These are phyloP conservation scores for Leptinotarsa rubiginosa DNA, from an alignment of 2,888 invertebrate genomes.

Conservation along the genomic window DNA sequence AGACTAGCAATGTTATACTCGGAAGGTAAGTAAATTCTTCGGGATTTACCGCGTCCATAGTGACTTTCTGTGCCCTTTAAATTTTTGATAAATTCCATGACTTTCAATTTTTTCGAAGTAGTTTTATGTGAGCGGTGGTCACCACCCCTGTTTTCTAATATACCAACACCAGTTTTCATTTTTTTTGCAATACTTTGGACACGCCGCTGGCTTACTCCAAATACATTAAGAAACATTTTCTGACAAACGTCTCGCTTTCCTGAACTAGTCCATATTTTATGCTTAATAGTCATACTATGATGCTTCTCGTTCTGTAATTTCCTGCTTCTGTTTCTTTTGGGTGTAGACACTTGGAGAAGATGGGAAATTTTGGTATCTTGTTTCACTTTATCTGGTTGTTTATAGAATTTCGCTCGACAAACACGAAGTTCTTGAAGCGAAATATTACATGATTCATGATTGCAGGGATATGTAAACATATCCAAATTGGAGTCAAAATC, in stretches of 20 bases:
- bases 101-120: not conserved
- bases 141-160: conserved; percentile 16
- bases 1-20: conserved; percentile 2
- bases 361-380: too few species aligned
- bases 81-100: conserved; percentile 7
- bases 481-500: not conserved
- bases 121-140: conserved; percentile 8
- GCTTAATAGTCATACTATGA: conserved; percentile 7
- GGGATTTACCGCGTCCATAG: conserved; percentile 10
- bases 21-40: conserved; percentile 12
- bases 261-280: conserved; percentile 5
- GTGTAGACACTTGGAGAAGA: not conserved
- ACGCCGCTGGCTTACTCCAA: conserved; percentile 1
- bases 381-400: too few species aligned
- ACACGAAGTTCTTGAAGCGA: too few species aligned
- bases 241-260: not conserved
- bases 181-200: not conserved
- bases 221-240: not conserved
- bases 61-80: conserved; percentile 14
- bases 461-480: too few species aligned
- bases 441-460: too few species aligned
- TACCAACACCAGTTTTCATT: conserved; percentile 2
- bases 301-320: conserved; percentile 5
- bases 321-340: conserved; percentile 1
- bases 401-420: too few species aligned